Evolutionary conservation across 37 sponge, comb jelly and placozoan species (phyloP).

Genomic region (Tethya wilhelma): DNA sequence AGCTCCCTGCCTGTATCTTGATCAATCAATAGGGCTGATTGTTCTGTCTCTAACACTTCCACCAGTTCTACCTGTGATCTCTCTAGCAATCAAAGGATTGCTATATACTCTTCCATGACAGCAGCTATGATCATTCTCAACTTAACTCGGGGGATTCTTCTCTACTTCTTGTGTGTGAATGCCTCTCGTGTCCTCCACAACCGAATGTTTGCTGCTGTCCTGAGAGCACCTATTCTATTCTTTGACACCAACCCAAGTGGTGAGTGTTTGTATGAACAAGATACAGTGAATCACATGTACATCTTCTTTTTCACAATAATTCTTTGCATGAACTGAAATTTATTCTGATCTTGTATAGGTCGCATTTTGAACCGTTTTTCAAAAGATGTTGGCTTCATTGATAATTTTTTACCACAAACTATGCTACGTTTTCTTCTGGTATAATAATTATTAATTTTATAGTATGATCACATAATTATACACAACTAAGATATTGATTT

Average conservation of each 20-base stretch:
- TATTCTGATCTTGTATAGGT: too few relatives aligned
- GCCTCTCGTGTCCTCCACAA: slow-evolving; percentile 65
- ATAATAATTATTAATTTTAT: too few relatives aligned
- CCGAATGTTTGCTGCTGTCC: slow-evolving; percentile 48
- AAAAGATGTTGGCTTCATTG: slow-evolving; percentile 80
- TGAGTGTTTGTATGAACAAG: too few relatives aligned
- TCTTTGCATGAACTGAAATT: too few relatives aligned
- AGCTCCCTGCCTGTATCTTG: not conserved
- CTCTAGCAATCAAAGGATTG: slow-evolving; percentile 26
- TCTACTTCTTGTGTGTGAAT: slow-evolving; percentile 35
- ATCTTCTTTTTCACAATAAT: too few relatives aligned
- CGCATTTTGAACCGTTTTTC: slow-evolving; percentile 82
- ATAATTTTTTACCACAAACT: slow-evolving; percentile 67
- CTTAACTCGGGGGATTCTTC: slow-evolving; percentile 27
- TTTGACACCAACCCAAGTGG: slow-evolving; percentile 84
- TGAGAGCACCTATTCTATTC: slow-evolving; percentile 65
- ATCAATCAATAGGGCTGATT: slow-evolving; percentile 40
- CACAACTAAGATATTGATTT: too few relatives aligned
- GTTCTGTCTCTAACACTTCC: not conserved
- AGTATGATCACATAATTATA: too few relatives aligned
- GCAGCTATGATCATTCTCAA: slow-evolving; percentile 15
- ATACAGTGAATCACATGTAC: too few relatives aligned
- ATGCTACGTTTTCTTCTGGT: slow-evolving; percentile 58
- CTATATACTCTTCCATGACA: slow-evolving; percentile 40
- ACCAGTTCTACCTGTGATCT: slow-evolving; percentile 17